Evolutionary conservation across 2,888 invertebrate species (phyloP).

Genomic region (Cryptosula pallasiana): DNA sequence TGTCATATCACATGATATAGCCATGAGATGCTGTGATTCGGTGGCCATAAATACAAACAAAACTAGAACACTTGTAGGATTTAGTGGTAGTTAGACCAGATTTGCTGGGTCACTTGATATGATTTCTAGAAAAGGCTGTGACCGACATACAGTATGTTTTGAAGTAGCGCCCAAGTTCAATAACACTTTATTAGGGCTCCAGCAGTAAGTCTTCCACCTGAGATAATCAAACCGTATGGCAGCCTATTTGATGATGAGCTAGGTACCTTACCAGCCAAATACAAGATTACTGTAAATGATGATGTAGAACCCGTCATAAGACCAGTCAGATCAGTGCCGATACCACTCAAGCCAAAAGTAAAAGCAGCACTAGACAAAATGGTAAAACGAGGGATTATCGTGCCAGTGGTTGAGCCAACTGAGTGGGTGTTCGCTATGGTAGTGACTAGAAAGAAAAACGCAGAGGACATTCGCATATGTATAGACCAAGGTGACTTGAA

Average conservation of each 20-base stretch:
- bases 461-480: no score
- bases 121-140: neutral
- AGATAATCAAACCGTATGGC: neutral
- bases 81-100: neutral
- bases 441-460: no score
- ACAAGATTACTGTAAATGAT: neutral
- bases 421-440: no score
- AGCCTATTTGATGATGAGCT: neutral
- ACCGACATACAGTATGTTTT: neutral
- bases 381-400: conserved; percentile 27
- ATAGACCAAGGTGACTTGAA: no score
- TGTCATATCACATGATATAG: neutral
- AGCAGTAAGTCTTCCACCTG: neutral
- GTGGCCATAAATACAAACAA: neutral
- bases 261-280: neutral
- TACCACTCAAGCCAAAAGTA: conserved; percentile 23
- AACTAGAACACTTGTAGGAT: neutral
- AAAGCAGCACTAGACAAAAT: conserved; percentile 26
- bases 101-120: neutral
- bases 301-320: conserved; percentile 26
- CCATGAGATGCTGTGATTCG: neutral
- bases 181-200: neutral
- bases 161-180: neutral
- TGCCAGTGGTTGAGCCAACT: conserved; percentile 28
- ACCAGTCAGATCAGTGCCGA: conserved; percentile 27